These are phyloP conservation scores for Athalia circularis DNA, from an alignment of 2,888 invertebrate species.

Conservation along the genomic window DNA sequence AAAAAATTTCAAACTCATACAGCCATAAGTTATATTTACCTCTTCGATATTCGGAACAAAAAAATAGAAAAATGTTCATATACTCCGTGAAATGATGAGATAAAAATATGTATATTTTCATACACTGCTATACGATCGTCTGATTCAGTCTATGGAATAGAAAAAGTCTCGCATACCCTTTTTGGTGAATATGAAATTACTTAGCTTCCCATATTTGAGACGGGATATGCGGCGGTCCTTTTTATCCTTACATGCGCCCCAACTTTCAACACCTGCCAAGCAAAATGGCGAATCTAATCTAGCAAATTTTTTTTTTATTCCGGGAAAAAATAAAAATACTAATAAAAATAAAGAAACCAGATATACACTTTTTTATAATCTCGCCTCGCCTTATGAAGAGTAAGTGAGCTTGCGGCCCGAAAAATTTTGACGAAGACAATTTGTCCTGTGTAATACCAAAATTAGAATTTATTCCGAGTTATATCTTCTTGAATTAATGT, in stretches of 20 bases:
- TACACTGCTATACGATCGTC: too few species aligned
- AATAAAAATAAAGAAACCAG: too few species aligned
- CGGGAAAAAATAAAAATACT: neutral
- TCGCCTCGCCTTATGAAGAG: conserved; percentile 25
- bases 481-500: conserved; percentile 25
- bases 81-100: too few species aligned
- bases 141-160: too few species aligned
- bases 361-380: conserved; percentile 17
- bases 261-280: neutral
- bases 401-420: conserved; percentile 9
- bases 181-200: conserved; percentile 6
- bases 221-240: neutral
- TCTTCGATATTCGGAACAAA: neutral
- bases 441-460: neutral
- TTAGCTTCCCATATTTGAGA: neutral
- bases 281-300: neutral
- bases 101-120: too few species aligned
- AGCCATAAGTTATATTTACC: neutral
- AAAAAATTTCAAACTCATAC: neutral
- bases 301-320: neutral
- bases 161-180: neutral
- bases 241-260: neutral
- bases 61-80: neutral
- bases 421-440: conserved; percentile 37
- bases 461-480: conserved; percentile 28